Evolutionary conservation across 2,888 invertebrate genomes (phyloP), one percentile per base, ranked within the genome.

Genomic region (Ophraella communa): DNA sequence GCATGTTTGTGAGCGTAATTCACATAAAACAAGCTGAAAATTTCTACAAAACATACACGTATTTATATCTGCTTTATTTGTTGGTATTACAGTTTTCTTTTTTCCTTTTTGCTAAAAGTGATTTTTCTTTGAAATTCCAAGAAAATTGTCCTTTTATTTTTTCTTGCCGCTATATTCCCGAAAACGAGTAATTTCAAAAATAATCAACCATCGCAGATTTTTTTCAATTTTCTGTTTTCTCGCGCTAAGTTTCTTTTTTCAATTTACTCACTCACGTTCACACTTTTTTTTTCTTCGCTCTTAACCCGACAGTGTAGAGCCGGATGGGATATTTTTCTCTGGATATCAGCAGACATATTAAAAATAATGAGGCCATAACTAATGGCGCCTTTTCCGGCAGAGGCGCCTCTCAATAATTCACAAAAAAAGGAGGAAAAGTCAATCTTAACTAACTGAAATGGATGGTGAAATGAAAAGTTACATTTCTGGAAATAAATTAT

Each of bases 301-400:
- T 35, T 33, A 57, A 54, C 47, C 35, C 24, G 33, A 14, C 51
- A 20, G 58, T 54, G 58, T 58, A 24, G 49, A 23, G 10, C 23
- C 49, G 23, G 49, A 47, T 47, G 47, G 47, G 47, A 24, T 51
- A 51, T 51, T 64, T 66, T 60, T 47, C 62, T 55, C 58, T 33
- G 56, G 61, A 64, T 62, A 64, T 62, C 67, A 64, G 45, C 59
- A 64, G 62, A 62, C 62, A 47, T 62, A 70, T 72, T 72, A 72
- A 72, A 71, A 71, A 70, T 72, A 72, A 72, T 69, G 72, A 71
- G 68, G 71, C 65, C 62, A 65, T 72, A 71, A 72, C 71, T 71
- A 70, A 72, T 72, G 69, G 68, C 65, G 67, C 63, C 67, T 72
- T 72, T 70, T 23, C 49, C 27, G 49, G 24, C 49, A 51, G n/a